These are phyloP conservation scores for Gyrodactylus bullatarudis DNA, from an alignment of 1,140 invertebrate genomes.

Conservation along the genomic window DNA sequence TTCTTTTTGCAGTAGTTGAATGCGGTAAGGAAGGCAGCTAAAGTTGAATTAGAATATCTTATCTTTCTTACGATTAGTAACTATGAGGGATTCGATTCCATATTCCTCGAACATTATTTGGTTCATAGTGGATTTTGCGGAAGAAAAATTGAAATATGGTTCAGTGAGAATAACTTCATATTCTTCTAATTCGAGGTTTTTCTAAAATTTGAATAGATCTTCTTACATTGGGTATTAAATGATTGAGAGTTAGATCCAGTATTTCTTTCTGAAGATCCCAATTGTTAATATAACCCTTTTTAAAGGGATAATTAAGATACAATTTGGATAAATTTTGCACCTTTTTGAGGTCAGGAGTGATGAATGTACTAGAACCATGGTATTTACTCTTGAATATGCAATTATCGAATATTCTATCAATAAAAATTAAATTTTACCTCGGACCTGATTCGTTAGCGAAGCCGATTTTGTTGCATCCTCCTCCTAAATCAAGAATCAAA, in stretches of 20 bases:
- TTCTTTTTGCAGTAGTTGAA: background rate
- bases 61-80: constrained; percentile 32
- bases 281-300: constrained; percentile 6
- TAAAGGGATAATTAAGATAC: background rate
- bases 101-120: constrained; percentile 95
- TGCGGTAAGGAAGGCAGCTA: background rate
- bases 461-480: background rate
- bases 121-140: constrained; percentile 56
- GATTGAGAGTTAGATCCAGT: background rate
- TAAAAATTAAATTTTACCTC: background rate
- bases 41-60: background rate
- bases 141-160: constrained; percentile 62
- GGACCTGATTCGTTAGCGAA: background rate
- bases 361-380: background rate
- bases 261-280: constrained; percentile 5
- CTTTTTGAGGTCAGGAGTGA: background rate
- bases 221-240: background rate
- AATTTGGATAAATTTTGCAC: background rate
- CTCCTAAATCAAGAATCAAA: constrained; percentile 1
- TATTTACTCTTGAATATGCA: background rate
- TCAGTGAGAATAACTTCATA: constrained; percentile 52
- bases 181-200: constrained; percentile 20
- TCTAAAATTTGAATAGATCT: background rate
- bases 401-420: constrained; percentile 1
- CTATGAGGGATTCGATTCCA: constrained; percentile 44